Conservation (phyloP, 2,797 vertebrate genomes). For the Morus bassanus region DNA sequence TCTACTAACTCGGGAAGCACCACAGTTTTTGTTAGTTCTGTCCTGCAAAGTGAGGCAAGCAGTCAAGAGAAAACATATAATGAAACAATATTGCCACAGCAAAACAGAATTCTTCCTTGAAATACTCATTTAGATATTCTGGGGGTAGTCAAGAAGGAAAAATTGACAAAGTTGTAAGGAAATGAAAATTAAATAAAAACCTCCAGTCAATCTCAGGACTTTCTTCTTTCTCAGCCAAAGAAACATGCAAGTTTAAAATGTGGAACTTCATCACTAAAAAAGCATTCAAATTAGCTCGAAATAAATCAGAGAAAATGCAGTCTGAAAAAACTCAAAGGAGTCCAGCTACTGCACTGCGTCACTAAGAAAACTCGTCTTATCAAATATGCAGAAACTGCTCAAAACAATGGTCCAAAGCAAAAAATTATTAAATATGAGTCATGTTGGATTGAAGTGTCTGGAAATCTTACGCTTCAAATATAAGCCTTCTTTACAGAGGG, state of each 20-base stretch:
- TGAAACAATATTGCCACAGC: background rate
- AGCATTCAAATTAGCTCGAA: background rate
- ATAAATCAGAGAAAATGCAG: background rate
- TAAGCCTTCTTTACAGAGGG: background rate
- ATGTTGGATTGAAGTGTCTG: background rate
- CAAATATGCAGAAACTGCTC: background rate
- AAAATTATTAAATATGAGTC: background rate
- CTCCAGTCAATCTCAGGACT: background rate
- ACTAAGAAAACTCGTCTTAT: background rate
- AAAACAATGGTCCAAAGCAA: background rate
- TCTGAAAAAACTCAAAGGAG: background rate
- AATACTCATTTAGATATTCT: background rate
- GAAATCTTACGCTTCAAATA: background rate
- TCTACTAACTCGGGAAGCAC: constrained; percentile 91
- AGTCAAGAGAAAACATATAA: background rate
- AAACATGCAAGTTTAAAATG: background rate
- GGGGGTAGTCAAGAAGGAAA: background rate
- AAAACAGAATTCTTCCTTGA: background rate
- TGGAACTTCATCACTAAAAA: background rate
- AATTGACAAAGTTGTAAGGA: background rate
- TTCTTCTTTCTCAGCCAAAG: background rate
- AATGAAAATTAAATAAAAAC: background rate
- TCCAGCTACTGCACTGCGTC: background rate
- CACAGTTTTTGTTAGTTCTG: constrained; percentile 86
- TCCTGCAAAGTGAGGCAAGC: constrained; percentile 72